A percentile compares a stretch with the other conserved stretches of the same genome.
Conservation (phyloP, 1,140 invertebrate species). For the Hycleus cichorii region DNA sequence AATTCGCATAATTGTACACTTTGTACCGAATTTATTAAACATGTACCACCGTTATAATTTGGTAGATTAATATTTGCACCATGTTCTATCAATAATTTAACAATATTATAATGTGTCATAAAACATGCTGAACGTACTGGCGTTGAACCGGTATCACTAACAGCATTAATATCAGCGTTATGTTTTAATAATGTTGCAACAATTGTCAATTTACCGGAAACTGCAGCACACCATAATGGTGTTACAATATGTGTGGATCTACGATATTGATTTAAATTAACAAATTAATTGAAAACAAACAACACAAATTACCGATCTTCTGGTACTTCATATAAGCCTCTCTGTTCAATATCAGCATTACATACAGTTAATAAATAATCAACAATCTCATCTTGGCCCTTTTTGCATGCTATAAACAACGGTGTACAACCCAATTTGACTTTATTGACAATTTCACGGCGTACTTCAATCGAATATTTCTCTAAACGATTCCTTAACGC, state of each 20-base stretch:
- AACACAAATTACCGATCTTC: slow-evolving; percentile 46
- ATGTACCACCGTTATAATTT: slow-evolving; percentile 89
- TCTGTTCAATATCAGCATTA: slow-evolving; percentile 75
- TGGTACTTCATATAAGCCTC: slow-evolving; percentile 66
- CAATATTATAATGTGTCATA: slow-evolving; percentile 84
- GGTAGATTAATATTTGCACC: slow-evolving; percentile 80
- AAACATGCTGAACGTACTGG: slow-evolving; percentile 86
- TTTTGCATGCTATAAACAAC: slow-evolving; percentile 77
- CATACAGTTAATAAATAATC: slow-evolving; percentile 81
- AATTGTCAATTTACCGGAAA: slow-evolving; percentile 73
- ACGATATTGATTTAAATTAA: slow-evolving; percentile 8
- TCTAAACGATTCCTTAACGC: slow-evolving; percentile 56
- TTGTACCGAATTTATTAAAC: slow-evolving; percentile 89
- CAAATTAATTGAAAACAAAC: background rate
- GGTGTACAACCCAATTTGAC: slow-evolving; percentile 73
- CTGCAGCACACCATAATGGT: slow-evolving; percentile 88
- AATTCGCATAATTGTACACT: slow-evolving; percentile 73
- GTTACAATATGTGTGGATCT: slow-evolving; percentile 74
- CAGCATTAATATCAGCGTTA: slow-evolving; percentile 75
- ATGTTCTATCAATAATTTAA: slow-evolving; percentile 69
- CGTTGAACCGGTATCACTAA: slow-evolving; percentile 84
- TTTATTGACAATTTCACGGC: slow-evolving; percentile 57
- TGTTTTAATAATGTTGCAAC: slow-evolving; percentile 70
- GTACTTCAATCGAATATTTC: slow-evolving; percentile 47
- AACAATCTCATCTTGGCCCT: slow-evolving; percentile 79